Base-by-base conservation (phyloP, 2,797 vertebrate species). In the Lophura swinhoii region DNA sequence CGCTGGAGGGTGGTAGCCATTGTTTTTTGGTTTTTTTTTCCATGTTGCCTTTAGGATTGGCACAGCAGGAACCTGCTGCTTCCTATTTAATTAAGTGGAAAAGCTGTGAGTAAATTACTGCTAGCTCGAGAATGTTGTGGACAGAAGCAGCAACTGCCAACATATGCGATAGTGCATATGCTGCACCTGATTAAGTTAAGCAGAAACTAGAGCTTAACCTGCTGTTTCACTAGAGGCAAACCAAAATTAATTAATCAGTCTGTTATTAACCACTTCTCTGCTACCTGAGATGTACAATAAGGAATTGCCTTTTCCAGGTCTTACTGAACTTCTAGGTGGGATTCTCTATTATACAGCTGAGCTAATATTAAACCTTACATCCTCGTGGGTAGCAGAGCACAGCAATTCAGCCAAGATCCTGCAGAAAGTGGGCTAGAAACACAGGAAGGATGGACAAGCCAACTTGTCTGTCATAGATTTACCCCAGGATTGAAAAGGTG, bases 81-180 rank as follows among this genome's bases (percentile, higher is more conserved):
- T 97, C 80, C 87, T 95, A 92, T 97, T 97, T 97, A 96, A 95
- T 97, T 96, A 97, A 96, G 84, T 88, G 93, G 95, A 95, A 96
- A 96, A 96, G 89, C 94, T 94, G 67, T 74, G 29, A 91, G 95
- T 96, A 95, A 96, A 95, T 90, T 55, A 75, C 86, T 96, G 95
- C 95, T 91, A 85, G 94, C 78, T 29, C 95, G 92, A 91, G 91
- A 88, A 59, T 35, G 74, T 81, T 94, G 94, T 91, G 96, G 94
- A 91, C 49, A 62, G 93, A 94, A 94, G 87, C 77, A 26, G 96
- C 95, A 91, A 96, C 91, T 95, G 94, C 91, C 46, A 26, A 73
- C 82, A 89, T 85, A 84, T 90, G 89, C 5, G 53, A 68, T 70
- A 49, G 88, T 53, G 70, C 91, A 75, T 87, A 81, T 82, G 94